Evolutionary conservation across 1,140 invertebrate species (phyloP).

Genomic region (Anagrus nilaparvatae): DNA sequence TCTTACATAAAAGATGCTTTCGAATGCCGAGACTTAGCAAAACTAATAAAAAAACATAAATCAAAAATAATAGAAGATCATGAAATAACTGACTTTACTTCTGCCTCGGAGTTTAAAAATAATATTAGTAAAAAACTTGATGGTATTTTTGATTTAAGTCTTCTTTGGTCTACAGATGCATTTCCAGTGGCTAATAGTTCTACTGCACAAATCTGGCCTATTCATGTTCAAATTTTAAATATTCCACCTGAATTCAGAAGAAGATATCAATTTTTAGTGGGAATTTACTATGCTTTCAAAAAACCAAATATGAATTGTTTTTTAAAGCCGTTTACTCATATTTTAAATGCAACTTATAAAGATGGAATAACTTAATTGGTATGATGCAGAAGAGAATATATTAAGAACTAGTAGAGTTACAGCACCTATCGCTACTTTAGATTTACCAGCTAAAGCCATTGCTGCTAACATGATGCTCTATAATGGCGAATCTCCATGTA

Average conservation of each 20-base stretch:
- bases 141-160: no score
- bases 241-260: no score
- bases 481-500: background rate
- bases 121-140: no score
- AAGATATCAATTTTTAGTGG: background rate
- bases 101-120: no score
- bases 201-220: background rate
- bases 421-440: slow-evolving; percentile 3
- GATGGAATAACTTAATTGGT: no score
- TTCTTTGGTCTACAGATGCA: background rate
- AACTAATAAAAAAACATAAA: no score
- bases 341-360: no score
- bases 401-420: slow-evolving; percentile 3
- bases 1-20: slow-evolving; percentile 14
- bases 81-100: no score
- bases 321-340: background rate
- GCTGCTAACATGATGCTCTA: background rate
- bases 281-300: background rate
- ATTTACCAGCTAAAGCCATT: background rate
- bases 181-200: slow-evolving; percentile 1
- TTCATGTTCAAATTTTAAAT: background rate
- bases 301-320: background rate
- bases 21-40: slow-evolving; percentile 9
- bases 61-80: no score
- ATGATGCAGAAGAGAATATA: no score